phyloP scores from a whole-genome alignment of 2,888 invertebrate species.

The Catocala fraxini region DNA sequence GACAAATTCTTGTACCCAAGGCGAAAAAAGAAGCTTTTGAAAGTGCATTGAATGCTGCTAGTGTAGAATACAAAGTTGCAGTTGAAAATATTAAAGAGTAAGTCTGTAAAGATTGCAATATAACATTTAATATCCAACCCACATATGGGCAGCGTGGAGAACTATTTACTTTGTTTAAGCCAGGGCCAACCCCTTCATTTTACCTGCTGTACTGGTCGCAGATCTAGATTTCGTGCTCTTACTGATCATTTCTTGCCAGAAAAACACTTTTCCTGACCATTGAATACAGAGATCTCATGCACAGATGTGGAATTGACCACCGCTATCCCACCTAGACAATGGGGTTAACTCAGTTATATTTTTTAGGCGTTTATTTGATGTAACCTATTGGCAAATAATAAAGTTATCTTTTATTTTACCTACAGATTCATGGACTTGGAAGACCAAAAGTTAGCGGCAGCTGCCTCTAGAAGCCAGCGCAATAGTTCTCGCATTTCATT shows the following conservation, averaged over 20 bases:
- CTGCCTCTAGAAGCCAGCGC: conserved; percentile 53
- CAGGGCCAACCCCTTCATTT: too few relatives aligned
- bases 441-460: conserved; percentile 59
- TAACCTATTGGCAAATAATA: background rate
- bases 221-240: too few relatives aligned
- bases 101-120: conserved; percentile 47
- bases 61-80: conserved; percentile 55
- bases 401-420: conserved; percentile 5
- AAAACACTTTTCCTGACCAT: too few relatives aligned
- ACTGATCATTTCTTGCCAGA: too few relatives aligned
- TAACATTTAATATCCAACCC: background rate
- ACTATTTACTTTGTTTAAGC: too few relatives aligned
- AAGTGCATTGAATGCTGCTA: conserved; percentile 47
- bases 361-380: too few relatives aligned
- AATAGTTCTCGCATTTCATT: conserved; percentile 57
- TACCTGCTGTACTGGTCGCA: too few relatives aligned
- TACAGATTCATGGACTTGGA: conserved; percentile 64
- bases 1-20: conserved; percentile 62
- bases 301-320: too few relatives aligned
- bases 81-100: conserved; percentile 71
- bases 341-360: too few relatives aligned
- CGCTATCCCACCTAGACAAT: too few relatives aligned
- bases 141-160: too few relatives aligned
- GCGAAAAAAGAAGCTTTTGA: conserved; percentile 54
- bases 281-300: too few relatives aligned